Conservation (phyloP, 2,113 vertebrate species). For the Salvator merianae region DNA sequence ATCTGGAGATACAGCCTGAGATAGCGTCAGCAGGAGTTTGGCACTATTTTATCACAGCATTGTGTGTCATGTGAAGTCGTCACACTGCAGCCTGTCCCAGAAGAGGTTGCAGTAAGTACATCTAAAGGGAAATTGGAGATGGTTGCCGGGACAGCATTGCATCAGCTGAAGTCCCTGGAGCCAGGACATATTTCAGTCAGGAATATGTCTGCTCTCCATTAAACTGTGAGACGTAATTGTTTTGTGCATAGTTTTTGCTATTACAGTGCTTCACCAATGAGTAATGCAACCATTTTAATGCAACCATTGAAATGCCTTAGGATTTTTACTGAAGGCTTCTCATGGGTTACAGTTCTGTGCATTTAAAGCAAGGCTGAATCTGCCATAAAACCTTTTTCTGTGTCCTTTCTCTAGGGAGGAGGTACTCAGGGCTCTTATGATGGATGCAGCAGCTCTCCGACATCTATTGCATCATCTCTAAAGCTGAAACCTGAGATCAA, state of each 20-base stretch:
- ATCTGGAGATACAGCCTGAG: no score
- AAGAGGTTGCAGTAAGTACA: no score
- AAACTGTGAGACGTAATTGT: background rate
- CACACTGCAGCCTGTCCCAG: no score
- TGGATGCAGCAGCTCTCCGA: background rate
- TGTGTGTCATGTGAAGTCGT: no score
- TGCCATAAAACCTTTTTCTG: no score
- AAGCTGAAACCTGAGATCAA: background rate
- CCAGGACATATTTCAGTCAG: background rate
- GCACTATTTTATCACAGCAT: no score
- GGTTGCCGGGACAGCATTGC: no score
- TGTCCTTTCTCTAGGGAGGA: background rate
- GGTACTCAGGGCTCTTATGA: background rate
- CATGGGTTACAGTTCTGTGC: background rate
- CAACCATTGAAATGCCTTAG: background rate
- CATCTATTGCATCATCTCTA: background rate
- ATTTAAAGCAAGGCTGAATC: background rate
- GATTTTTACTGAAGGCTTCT: no score
- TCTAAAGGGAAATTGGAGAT: background rate
- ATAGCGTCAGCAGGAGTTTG: no score
- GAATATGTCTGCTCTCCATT: background rate
- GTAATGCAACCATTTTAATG: background rate
- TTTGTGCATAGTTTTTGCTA: background rate
- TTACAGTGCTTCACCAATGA: background rate
- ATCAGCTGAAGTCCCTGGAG: background rate